phyloP scores from a whole-genome alignment of 2,797 vertebrate species.

The Hydrophis major region DNA sequence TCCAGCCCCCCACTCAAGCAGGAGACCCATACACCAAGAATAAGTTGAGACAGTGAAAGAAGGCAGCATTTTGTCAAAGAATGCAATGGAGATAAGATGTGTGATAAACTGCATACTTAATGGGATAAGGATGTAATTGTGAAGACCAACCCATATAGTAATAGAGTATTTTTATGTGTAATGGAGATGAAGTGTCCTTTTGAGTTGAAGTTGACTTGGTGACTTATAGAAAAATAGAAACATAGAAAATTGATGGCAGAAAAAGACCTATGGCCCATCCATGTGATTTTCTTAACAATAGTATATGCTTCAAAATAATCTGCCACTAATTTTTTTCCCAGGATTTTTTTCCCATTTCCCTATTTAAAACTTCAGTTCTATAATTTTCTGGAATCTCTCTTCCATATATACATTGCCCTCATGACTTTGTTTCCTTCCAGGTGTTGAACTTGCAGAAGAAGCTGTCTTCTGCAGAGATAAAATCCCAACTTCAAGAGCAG shows the following conservation, averaged over 20 bases:
- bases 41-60: not conserved
- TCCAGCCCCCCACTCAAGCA: no score
- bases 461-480: constrained; percentile 68
- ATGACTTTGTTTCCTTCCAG: constrained; percentile 56
- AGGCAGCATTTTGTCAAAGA: not conserved
- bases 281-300: not conserved
- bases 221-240: not conserved
- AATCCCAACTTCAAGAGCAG: constrained; percentile 52
- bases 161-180: not conserved
- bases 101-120: not conserved
- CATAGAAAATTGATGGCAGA: not conserved
- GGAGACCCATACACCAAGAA: not conserved
- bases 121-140: not conserved
- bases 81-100: not conserved
- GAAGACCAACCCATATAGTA: not conserved
- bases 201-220: not conserved
- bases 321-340: not conserved
- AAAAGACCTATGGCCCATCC: not conserved
- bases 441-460: constrained; percentile 69
- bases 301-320: not conserved
- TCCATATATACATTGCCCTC: not conserved
- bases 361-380: not conserved
- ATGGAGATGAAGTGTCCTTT: not conserved
- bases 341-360: not conserved
- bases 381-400: not conserved